phyloP scores from a whole-genome alignment of 1,140 invertebrate species.

The Medauroidea extradentata region DNA sequence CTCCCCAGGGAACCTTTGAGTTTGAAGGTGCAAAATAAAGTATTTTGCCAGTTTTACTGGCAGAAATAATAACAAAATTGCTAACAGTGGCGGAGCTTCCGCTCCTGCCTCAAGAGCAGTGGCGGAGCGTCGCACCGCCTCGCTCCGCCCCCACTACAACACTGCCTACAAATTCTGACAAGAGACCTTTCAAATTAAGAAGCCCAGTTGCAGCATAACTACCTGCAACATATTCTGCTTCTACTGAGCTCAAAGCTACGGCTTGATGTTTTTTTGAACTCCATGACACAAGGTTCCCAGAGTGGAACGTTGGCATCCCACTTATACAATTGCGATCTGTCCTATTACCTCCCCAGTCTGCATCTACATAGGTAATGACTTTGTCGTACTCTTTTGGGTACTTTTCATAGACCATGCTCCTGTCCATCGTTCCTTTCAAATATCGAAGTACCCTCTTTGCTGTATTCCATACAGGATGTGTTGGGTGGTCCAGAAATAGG shows the following conservation, averaged over 20 bases:
- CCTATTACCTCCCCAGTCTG: conserved; percentile 35
- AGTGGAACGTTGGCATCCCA: neutral
- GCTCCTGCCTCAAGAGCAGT: too few species aligned
- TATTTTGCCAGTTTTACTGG: too few species aligned
- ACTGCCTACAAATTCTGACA: neutral
- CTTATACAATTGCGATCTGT: conserved; percentile 20
- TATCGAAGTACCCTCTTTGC: conserved; percentile 42
- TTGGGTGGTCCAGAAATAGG: conserved; percentile 29
- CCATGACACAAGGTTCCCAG: neutral
- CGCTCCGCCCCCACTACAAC: too few species aligned
- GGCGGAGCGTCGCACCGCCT: too few species aligned
- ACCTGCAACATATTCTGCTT: neutral
- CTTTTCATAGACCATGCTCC: conserved; percentile 23
- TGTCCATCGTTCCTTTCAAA: conserved; percentile 36
- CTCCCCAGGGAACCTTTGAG: too few species aligned
- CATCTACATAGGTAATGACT: conserved; percentile 36
- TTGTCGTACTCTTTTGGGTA: conserved; percentile 10
- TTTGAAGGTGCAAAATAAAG: too few species aligned
- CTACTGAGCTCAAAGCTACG: neutral
- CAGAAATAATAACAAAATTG: too few species aligned
- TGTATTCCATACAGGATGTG: conserved; percentile 30
- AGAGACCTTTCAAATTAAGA: neutral
- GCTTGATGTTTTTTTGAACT: neutral
- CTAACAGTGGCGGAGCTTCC: too few species aligned
- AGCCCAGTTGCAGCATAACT: neutral